Evolutionary conservation across 2,113 vertebrate genomes (phyloP).

Genomic region (Mormyrus iriodes): DNA sequence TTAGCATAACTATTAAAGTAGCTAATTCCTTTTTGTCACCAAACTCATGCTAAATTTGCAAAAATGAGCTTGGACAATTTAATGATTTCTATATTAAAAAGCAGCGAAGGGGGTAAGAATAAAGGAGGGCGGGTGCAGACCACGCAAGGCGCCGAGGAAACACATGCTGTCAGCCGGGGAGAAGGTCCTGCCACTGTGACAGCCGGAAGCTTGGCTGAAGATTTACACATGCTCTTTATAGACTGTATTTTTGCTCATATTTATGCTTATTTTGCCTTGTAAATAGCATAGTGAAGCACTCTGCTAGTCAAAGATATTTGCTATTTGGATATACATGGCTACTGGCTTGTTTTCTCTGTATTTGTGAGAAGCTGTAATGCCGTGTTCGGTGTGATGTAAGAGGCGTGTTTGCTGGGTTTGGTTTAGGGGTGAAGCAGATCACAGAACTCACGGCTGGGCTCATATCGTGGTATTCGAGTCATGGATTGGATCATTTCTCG

Average conservation of each 20-base stretch:
- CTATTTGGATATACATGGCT: no score
- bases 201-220: neutral
- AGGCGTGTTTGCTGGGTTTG: no score
- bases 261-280: neutral
- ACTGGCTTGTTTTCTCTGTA: no score
- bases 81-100: neutral
- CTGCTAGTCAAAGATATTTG: neutral
- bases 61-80: neutral
- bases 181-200: neutral
- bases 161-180: neutral
- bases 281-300: neutral
- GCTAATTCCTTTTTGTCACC: neutral
- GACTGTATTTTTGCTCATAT: neutral
- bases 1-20: neutral
- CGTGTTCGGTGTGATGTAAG: no score
- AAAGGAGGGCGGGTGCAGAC: neutral
- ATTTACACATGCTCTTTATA: neutral
- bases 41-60: neutral
- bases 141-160: neutral
- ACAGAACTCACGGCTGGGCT: no score
- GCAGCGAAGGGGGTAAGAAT: neutral
- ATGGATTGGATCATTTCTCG: no score
- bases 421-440: no score
- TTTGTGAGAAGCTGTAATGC: no score
- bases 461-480: no score